A percentile compares a stretch with the other conserved stretches of the same genome.
Evolutionary conservation across 2,113 vertebrate genomes (phyloP).

Genomic region (Cyprinodon brontotheroides): DNA sequence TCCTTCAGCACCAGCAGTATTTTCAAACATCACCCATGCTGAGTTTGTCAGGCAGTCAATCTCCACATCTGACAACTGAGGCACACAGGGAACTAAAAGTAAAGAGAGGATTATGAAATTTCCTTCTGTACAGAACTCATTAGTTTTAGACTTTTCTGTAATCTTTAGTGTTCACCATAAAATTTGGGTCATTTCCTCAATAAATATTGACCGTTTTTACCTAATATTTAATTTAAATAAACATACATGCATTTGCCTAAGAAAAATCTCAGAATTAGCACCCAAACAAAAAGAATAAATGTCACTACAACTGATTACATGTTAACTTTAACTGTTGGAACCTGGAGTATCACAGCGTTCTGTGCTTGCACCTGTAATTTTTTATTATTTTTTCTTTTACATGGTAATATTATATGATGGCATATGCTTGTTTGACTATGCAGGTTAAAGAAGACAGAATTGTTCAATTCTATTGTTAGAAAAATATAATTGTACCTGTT

Average conservation of each 20-base stretch:
- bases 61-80: slow-evolving; percentile 65
- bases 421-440: neutral
- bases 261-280: no score
- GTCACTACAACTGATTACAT: neutral
- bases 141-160: no score
- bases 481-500: slow-evolving; percentile 55
- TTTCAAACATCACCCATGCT: slow-evolving; percentile 68
- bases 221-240: no score
- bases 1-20: slow-evolving; percentile 51
- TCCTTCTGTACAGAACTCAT: neutral
- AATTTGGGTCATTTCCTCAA: no score
- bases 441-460: neutral
- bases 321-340: neutral
- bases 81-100: slow-evolving; percentile 74
- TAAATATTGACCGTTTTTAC: no score
- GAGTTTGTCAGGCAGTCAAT: slow-evolving; percentile 78
- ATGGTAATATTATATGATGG: neutral
- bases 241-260: no score
- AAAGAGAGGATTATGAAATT: neutral
- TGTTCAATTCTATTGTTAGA: neutral
- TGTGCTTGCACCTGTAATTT: no score
- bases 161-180: no score
- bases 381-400: neutral
- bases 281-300: no score
- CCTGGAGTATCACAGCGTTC: neutral